Evolutionary conservation across 1,140 invertebrate genomes (phyloP).

Genomic region (Venturia canescens): DNA sequence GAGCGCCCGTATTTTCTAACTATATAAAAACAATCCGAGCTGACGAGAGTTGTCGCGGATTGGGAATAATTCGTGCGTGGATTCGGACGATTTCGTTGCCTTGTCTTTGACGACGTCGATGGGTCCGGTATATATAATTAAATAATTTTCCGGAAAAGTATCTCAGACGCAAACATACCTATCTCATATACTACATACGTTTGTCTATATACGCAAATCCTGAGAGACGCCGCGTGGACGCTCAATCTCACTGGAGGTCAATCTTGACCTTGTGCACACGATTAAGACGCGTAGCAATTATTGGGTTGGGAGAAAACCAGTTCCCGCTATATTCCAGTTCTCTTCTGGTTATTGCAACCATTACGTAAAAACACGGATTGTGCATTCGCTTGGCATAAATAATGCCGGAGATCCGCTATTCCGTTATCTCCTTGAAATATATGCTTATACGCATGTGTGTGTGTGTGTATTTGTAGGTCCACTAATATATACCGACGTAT

Average conservation of each 20-base stretch:
- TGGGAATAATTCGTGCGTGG: too few relatives aligned
- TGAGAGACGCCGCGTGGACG: conserved; percentile 17
- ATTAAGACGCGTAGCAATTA: conserved; percentile 60
- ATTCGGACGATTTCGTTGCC: too few relatives aligned
- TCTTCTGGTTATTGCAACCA: conserved; percentile 49
- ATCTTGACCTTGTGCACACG: conserved; percentile 18
- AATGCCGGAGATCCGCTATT: conserved; percentile 49
- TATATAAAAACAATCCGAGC: too few relatives aligned
- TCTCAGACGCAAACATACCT: too few relatives aligned
- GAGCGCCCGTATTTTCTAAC: too few relatives aligned
- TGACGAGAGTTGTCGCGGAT: too few relatives aligned
- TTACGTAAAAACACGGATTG: conserved; percentile 66
- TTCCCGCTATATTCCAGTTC: conserved; percentile 71
- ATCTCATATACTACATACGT: neutral
- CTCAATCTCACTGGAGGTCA: conserved; percentile 38
- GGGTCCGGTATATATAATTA: too few relatives aligned
- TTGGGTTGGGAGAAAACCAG: conserved; percentile 64
- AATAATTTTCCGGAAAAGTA: too few relatives aligned
- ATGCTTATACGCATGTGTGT: neutral
- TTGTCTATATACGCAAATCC: neutral
- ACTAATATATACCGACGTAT: neutral
- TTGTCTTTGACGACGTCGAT: too few relatives aligned
- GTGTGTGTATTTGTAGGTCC: too few relatives aligned
- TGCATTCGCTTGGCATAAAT: conserved; percentile 62
- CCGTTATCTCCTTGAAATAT: conserved; percentile 38